Evolutionary conservation across 2,113 vertebrate species (phyloP), one percentile per base, ranked within the genome.

Genomic region (Malurus alboscapulatus): DNA sequence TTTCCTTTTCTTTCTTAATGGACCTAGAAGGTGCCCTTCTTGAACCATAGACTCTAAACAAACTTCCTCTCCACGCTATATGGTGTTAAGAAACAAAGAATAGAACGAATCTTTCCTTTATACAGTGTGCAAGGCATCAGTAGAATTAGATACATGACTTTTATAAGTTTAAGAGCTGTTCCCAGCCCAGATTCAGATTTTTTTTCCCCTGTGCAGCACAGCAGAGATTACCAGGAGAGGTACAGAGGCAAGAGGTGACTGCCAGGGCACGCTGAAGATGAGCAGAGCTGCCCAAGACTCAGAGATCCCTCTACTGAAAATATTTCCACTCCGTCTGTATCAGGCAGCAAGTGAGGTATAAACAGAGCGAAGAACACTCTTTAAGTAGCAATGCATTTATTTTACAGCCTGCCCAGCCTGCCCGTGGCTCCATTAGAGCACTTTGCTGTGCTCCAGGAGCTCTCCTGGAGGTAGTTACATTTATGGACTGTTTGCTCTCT

Each of bases 401-500:
- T 97, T 90, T 96, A 72, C 65, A 84, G 57, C 83, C 81, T 74
- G 74, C 69, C 79, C 81, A 86, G 55, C 57, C 44, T 89, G 82
- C 38, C 80, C 66, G 32, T 91, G 16, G 14, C n/a, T 38, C 24
- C 65, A 30, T 83, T 47, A 90, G 36, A 81, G 68, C 57, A 19
- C 73, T 96, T 88, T 32, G 48, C 76, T 50, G 58, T 85, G 53
- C 72, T 42, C 25, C 82, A 92, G 94, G 42, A 88, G 51, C 90
- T 94, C 86, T 97, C 87, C 81, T 86, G 80, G 29, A 95, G 93
- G 94, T 77, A 87, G 86, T 79, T 68, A 51, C 19, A 24, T 93
- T 95, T 96, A 94, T 94, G 88, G 96, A 71, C 89, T 94, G 66
- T 91, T 95, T 82, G 65, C 75, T 76, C 75, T 50, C 81, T 63